Evolutionary conservation across 2,888 invertebrate species (phyloP).

Genomic region (Thecophora atra): DNA sequence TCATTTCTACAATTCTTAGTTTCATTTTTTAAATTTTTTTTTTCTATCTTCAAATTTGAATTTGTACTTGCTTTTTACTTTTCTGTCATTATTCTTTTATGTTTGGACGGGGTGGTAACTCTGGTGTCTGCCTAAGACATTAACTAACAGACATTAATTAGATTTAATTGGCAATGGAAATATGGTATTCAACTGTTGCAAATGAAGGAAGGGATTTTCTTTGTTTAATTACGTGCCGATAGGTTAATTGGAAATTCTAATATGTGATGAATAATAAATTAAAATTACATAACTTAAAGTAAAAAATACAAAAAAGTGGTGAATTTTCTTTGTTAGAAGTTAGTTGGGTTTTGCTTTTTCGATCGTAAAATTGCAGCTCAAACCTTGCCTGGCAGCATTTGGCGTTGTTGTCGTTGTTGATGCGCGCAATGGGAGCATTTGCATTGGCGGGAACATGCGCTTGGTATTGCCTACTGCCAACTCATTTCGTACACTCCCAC

Average conservation of each 20-base stretch:
- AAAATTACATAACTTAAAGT: conserved; percentile 20
- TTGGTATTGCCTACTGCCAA: conserved; percentile 36
- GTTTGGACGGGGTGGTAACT: no score
- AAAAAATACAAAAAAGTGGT: not conserved
- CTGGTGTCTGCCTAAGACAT: no score
- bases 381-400: conserved; percentile 69
- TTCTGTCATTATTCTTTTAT: no score
- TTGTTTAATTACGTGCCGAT: not conserved
- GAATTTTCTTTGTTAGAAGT: not conserved
- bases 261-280: conserved; percentile 16
- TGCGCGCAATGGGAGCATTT: conserved; percentile 25
- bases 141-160: no score
- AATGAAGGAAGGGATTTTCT: not conserved
- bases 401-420: conserved; percentile 46
- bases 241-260: no score
- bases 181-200: no score
- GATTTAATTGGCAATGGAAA: no score
- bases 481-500: conserved; percentile 41
- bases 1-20: no score
- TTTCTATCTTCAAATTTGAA: no score
- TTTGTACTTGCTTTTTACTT: no score
- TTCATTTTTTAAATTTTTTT: no score
- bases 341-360: conserved; percentile 26
- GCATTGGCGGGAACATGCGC: conserved; percentile 38
- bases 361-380: conserved; percentile 53